Base-by-base conservation (phyloP, 2,113 vertebrate genomes). In the Nothocercus julius region DNA sequence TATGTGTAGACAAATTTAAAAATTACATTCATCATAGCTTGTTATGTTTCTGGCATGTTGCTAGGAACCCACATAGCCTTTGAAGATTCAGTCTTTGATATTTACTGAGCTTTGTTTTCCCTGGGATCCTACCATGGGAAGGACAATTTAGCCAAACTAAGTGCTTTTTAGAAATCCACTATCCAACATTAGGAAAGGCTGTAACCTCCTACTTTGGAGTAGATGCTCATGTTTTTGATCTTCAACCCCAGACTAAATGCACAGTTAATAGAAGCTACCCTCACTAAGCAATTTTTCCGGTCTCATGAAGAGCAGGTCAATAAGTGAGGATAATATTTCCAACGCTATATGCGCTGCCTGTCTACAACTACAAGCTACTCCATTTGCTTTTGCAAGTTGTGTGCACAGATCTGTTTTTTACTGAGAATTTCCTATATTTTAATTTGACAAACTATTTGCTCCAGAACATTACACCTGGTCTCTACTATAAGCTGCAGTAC, bases 291-390 rank as follows among this genome's bases (percentile, higher is more conserved):
- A 20, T 73, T 87, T 91, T 58, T 47, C 21, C 2, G 0, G 7
- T 40, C 22, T 53, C 47, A 66, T n/a, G 58, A 73, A 85, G 67
- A 58, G 30, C 30, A 84, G 45, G 30, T 68, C 36, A 45, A 5
- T 51, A 40, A 28, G 0, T 1, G 13, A 38, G 17, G 13, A 20
- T 56, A 32, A 56, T 74, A 27, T 58, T 40, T 79, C 30, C 19
- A 28, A 12, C 0, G 2, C 42, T 28, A 10, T 8, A 13, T 3
- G 28, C 9, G 8, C 9, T 1, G 1, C 0, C 0, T 30, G 42
- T 34, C 38, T 58, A 10, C 3, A 4, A 4, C 64, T 42, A 10
- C 36, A n/a, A 78, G 20, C 32, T 24, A 3, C 17, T 47, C 58
- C 53, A 20, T 56, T 64, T 70, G 67, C 17, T 78, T 90, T 61